A percentile compares a stretch with the other conserved stretches of the same genome.
These are phyloP conservation scores for Argopecten irradians DNA, from an alignment of 1,140 invertebrate genomes.

Conservation along the genomic window DNA sequence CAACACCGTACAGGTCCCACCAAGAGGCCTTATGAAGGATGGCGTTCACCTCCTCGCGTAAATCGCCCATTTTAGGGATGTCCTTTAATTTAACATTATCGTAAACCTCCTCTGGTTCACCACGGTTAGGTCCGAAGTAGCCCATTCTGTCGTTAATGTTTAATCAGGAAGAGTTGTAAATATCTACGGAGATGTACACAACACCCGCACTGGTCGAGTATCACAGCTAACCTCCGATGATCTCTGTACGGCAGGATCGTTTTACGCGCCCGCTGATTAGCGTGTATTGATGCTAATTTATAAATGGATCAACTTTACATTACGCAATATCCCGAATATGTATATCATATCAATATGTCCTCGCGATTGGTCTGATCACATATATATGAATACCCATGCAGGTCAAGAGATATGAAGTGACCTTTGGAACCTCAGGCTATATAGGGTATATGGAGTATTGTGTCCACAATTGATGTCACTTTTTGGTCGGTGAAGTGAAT, in stretches of 20 bases:
- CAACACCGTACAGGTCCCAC: constrained; percentile 70
- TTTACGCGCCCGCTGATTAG: background rate
- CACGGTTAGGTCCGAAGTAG: background rate
- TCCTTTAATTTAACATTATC: constrained; percentile 61
- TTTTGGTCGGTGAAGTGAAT: background rate
- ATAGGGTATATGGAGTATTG: background rate
- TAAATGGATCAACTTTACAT: background rate
- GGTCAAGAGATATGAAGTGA: background rate
- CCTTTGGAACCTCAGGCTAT: background rate
- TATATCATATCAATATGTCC: background rate
- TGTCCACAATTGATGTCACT: background rate
- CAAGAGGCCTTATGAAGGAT: constrained; percentile 56
- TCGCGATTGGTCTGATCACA: background rate
- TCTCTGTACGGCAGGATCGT: background rate
- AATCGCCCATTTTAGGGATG: constrained; percentile 62
- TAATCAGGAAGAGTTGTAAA: background rate
- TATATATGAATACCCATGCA: background rate
- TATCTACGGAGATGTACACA: background rate
- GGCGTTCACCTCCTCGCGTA: constrained; percentile 58
- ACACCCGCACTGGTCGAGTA: background rate
- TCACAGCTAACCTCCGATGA: too few relatives aligned
- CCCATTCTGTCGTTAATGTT: background rate
- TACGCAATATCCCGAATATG: background rate
- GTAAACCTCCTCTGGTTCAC: constrained; percentile 28
- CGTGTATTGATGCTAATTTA: background rate